Conservation (phyloP, 2,797 vertebrate species). For the Sitta carolinensis region DNA sequence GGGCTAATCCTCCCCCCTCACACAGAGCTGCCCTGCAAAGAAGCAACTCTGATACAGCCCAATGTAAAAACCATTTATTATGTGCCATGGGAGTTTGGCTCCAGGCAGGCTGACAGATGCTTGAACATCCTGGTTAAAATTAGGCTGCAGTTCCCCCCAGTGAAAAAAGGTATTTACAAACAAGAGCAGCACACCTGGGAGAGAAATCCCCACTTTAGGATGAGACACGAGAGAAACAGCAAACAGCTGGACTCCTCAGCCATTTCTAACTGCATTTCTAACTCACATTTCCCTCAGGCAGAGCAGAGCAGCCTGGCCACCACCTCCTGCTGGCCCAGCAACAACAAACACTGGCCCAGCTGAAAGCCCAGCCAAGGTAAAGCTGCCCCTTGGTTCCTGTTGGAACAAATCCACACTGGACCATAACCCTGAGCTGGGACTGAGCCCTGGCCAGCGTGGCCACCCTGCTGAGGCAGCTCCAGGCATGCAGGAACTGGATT, state of each 20-base stretch:
- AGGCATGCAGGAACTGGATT: neutral
- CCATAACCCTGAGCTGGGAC: neutral
- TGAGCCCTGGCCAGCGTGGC: neutral
- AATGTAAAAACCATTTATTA: neutral
- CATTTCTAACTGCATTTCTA: neutral
- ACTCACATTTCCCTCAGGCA: neutral
- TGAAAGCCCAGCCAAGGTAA: neutral
- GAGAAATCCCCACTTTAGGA: fast-evolving
- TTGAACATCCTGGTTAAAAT: neutral
- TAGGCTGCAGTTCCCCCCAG: neutral
- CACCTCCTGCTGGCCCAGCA: neutral
- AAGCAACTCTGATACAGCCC: neutral
- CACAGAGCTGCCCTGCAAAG: conserved; percentile 6
- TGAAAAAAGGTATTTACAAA: neutral
- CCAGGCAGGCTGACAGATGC: neutral
- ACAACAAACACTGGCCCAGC: neutral
- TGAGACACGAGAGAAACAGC: neutral
- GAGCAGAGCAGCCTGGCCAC: neutral
- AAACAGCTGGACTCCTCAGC: neutral
- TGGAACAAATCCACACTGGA: neutral
- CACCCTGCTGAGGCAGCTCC: neutral
- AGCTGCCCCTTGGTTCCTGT: neutral
- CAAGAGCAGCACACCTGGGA: neutral
- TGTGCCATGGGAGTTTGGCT: neutral
- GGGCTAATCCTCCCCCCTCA: conserved; percentile 24